Percentiles rank a stretch among this genome's conserved stretches.
phyloP scores from a whole-genome alignment of 1,140 invertebrate species.

The Macrostomum lignano region DNA sequence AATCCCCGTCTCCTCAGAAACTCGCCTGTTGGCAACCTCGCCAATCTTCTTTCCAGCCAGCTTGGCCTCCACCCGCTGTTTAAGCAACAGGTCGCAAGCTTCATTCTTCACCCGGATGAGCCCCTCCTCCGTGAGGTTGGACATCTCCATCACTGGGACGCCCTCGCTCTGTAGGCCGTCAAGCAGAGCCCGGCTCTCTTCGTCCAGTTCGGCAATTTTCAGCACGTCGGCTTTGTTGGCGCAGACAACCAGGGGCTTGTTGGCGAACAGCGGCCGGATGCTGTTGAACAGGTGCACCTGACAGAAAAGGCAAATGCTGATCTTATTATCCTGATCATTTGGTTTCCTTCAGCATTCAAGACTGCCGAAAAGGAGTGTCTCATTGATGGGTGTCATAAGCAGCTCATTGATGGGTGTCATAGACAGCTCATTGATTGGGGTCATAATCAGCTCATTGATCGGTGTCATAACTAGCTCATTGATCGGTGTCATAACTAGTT shows the following conservation, averaged over 20 bases:
- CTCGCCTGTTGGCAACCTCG: too few species aligned
- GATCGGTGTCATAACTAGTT: too few species aligned
- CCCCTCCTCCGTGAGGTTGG: conserved; percentile 60
- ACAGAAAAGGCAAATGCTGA: too few species aligned
- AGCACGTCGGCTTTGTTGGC: conserved; percentile 74
- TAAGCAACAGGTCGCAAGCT: conserved; percentile 35
- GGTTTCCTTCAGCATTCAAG: too few species aligned
- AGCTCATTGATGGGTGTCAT: too few species aligned
- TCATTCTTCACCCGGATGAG: conserved; percentile 65
- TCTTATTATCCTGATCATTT: too few species aligned
- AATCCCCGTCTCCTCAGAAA: too few species aligned
- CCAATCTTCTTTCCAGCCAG: conserved; percentile 59
- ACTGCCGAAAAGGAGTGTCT: too few species aligned
- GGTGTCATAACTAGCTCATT: too few species aligned
- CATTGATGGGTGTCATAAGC: too few species aligned
- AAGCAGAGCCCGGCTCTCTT: conserved; percentile 34
- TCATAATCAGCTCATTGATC: too few species aligned
- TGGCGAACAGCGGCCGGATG: conserved; percentile 75
- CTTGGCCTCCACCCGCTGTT: conserved; percentile 65
- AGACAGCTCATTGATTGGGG: too few species aligned
- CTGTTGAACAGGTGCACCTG: conserved; percentile 53
- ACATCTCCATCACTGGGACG: conserved; percentile 60
- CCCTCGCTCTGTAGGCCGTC: conserved; percentile 29
- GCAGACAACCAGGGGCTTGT: conserved; percentile 72
- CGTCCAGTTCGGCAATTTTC: conserved; percentile 42